Percentiles rank a stretch among this genome's conserved stretches.
Evolutionary conservation across 1,140 invertebrate species (phyloP).

Genomic region (Colletes latitarsis): DNA sequence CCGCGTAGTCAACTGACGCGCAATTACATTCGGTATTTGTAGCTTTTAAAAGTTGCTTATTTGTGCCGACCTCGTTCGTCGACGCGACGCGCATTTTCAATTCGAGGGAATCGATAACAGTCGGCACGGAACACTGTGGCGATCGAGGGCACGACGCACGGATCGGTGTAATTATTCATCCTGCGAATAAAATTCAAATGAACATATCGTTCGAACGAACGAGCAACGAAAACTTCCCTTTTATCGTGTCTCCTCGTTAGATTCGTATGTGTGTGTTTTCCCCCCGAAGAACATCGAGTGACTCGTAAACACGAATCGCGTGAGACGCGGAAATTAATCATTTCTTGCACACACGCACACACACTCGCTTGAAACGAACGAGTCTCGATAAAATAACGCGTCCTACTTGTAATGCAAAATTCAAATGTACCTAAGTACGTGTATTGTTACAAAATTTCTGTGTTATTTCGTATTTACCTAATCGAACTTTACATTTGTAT

Average conservation of each 20-base stretch:
- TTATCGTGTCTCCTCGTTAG: not conserved
- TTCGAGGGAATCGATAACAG: not conserved
- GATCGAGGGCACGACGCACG: too few species aligned
- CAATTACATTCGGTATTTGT: slow-evolving; percentile 2
- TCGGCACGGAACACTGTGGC: too few species aligned
- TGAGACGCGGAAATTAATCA: slow-evolving; percentile 11
- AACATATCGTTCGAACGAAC: too few species aligned
- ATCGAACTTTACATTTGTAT: too few species aligned
- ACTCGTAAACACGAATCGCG: not conserved
- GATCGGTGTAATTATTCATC: not conserved
- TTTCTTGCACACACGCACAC: not conserved
- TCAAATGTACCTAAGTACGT: not conserved
- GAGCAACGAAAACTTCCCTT: not conserved
- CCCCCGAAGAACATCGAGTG: not conserved
- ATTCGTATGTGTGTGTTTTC: too few species aligned
- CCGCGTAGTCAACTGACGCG: not conserved
- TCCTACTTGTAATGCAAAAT: not conserved
- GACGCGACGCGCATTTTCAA: not conserved
- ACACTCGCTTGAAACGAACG: too few species aligned
- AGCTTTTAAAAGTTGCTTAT: slow-evolving; percentile 11
- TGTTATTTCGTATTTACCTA: too few species aligned
- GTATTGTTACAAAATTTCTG: too few species aligned
- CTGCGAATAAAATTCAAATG: slow-evolving; percentile 5
- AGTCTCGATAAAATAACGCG: not conserved
- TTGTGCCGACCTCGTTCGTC: not conserved